Evolutionary conservation across 2,113 vertebrate genomes (phyloP).

Genomic region (Limnothrissa miodon): DNA sequence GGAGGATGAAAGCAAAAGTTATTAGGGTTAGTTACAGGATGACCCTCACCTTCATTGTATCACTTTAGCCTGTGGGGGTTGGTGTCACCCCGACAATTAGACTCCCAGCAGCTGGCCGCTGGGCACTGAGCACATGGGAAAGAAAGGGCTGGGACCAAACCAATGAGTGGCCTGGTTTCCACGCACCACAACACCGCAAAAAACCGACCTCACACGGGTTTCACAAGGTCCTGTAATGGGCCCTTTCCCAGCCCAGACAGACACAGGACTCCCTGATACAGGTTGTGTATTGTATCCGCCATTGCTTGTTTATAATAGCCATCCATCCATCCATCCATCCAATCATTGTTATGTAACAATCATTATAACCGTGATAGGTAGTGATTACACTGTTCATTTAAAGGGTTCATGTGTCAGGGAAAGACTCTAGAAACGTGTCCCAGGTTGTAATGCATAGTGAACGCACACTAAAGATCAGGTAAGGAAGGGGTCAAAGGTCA

Average conservation of each 20-base stretch:
- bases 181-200: neutral
- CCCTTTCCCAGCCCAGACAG: neutral
- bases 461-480: neutral
- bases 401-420: neutral
- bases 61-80: slow-evolving; percentile 29
- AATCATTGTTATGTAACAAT: neutral
- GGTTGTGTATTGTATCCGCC: neutral
- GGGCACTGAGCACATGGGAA: neutral
- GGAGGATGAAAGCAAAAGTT: slow-evolving; percentile 30
- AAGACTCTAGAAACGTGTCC: neutral
- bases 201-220: neutral
- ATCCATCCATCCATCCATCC: too few relatives aligned
- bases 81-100: slow-evolving; percentile 27
- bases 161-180: slow-evolving; percentile 25
- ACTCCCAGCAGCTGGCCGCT: slow-evolving; percentile 10
- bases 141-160: slow-evolving; percentile 14
- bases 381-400: neutral
- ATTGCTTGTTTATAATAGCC: neutral
- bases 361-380: neutral
- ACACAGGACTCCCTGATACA: neutral
- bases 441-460: neutral
- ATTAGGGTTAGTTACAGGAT: slow-evolving; percentile 41
- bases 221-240: neutral
- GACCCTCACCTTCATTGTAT: slow-evolving; percentile 31
- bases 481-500: slow-evolving; percentile 8